phyloP scores from a whole-genome alignment of 2,888 invertebrate species.

The Drosophila birchii region DNA sequence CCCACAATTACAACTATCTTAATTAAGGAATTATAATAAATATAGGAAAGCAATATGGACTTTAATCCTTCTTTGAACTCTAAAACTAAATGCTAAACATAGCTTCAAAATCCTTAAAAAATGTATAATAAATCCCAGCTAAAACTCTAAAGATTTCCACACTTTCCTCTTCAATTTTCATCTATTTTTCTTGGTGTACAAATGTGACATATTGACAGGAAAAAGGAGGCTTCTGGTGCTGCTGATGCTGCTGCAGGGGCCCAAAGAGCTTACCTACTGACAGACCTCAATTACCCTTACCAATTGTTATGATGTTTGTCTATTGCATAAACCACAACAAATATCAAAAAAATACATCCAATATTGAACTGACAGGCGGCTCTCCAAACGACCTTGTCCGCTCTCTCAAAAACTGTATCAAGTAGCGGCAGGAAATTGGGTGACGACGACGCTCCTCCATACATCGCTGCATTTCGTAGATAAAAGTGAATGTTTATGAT shows the following conservation, averaged over 20 bases:
- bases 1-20: neutral
- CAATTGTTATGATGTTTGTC: conserved; percentile 55
- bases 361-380: conserved; percentile 43
- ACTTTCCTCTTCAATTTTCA: too few relatives aligned
- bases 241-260: conserved; percentile 28
- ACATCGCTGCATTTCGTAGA: conserved; percentile 55
- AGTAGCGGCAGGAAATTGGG: conserved; percentile 78
- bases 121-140: neutral
- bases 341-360: conserved; percentile 5
- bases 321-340: conserved; percentile 66
- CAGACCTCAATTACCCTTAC: conserved; percentile 44
- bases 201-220: conserved; percentile 30
- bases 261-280: conserved; percentile 17
- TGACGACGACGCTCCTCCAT: conserved; percentile 53
- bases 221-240: conserved; percentile 30
- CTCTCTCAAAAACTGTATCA: conserved; percentile 65
- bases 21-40: neutral
- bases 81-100: neutral
- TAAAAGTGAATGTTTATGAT: conserved; percentile 79
- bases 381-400: conserved; percentile 66
- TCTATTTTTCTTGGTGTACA: neutral
- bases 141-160: rapidly evolving
- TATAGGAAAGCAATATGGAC: neutral
- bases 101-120: neutral
- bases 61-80: too few relatives aligned